Conservation (phyloP, 2,888 invertebrate species). For the Drosophila fulvimacula region DNA sequence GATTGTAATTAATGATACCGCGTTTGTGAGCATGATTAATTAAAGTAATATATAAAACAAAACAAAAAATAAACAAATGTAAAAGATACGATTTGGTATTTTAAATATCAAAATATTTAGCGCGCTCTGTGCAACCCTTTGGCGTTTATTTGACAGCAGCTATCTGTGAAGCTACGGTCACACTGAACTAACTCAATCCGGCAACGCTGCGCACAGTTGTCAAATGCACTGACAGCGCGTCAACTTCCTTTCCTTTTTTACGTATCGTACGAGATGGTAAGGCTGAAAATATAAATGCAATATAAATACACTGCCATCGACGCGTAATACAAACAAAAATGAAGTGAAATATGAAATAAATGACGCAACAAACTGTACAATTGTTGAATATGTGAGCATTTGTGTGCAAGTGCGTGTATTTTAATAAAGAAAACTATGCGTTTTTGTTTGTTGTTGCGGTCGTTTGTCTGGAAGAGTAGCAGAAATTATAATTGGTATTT, state of each 20-base stretch:
- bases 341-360: conserved; percentile 33
- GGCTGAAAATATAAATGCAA: conserved; percentile 64
- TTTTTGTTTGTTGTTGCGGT: conserved; percentile 51
- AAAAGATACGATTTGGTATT: conserved; percentile 29
- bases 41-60: conserved; percentile 43
- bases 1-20: conserved; percentile 66
- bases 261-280: conserved; percentile 85
- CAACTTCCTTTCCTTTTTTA: conserved; percentile 82
- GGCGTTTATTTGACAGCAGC: conserved; percentile 7
- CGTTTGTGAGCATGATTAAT: conserved; percentile 59
- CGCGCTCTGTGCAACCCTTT: conserved; percentile 13
- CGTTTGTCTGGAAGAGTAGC: conserved; percentile 7
- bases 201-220: conserved; percentile 52
- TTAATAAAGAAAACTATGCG: conserved; percentile 20
- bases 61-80: conserved; percentile 60
- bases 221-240: conserved; percentile 69
- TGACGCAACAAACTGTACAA: conserved; percentile 17
- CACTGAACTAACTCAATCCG: conserved; percentile 21
- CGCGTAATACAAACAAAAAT: conserved; percentile 45
- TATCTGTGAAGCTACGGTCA: conserved; percentile 3
- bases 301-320: conserved; percentile 77
- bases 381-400: conserved; percentile 47
- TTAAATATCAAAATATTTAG: conserved; percentile 6
- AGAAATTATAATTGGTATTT: conserved; percentile 16
- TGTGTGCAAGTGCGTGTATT: conserved; percentile 28